Conservation (phyloP, 2,797 vertebrate species). For the Margarornis squamiger region DNA sequence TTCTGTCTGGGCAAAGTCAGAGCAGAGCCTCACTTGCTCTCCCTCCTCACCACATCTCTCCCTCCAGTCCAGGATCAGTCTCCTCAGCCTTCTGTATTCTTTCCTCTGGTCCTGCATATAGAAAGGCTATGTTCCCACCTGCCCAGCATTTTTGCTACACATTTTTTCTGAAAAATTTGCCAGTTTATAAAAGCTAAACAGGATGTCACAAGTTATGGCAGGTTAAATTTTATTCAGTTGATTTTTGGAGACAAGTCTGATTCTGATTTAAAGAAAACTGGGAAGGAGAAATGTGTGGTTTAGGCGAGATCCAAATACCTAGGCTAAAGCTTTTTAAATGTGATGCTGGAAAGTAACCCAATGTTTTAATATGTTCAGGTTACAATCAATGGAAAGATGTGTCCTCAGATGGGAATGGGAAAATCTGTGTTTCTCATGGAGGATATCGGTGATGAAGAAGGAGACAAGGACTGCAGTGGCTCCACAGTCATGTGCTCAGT, state of each 20-base stretch:
- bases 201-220: background rate
- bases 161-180: background rate
- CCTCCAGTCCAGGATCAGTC: background rate
- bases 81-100: background rate
- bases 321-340: background rate
- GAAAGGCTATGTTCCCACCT: background rate
- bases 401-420: conserved; percentile 88
- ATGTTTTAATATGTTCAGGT: conserved; percentile 77
- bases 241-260: background rate
- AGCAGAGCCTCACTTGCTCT: background rate
- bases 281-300: background rate
- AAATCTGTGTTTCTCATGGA: conserved; percentile 91
- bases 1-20: background rate
- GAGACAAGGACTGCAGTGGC: background rate
- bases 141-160: background rate
- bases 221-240: background rate
- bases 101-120: background rate
- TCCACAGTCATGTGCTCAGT: conserved; percentile 91
- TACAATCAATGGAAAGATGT: conserved; percentile 91
- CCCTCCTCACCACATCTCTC: accelerated
- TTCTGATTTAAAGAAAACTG: background rate
- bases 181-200: background rate
- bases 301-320: background rate
- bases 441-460: conserved; percentile 36
- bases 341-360: background rate